Base-by-base conservation (phyloP, 1,140 invertebrate species). In the Cotesia typhae region DNA sequence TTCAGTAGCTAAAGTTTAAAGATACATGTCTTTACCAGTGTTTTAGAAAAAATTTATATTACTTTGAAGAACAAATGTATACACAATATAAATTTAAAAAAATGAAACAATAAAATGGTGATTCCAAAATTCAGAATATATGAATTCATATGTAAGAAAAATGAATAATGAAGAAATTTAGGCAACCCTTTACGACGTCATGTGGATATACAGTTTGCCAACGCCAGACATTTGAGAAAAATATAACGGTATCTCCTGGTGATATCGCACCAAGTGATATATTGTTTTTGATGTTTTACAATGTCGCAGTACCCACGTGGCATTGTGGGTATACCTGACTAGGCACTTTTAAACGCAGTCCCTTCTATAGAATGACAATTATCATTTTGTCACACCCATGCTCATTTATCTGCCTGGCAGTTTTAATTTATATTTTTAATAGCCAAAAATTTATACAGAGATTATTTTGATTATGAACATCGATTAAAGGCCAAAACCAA, bases 191-290 rank as follows among this genome's bases (percentile, higher is more conserved):
- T 59, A 59, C 57, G 20, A 59, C 20, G 57, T 59, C 57, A 59
- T 20, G 20, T 59, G 57, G 57, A 59, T 20, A 59, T 59, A 28
- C 57, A 59, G 57, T 59, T 59, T 59, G 57, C 57, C 20, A 59
- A 59, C 57, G 57, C 14, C 57, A 59, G 57, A 28, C 57, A 59
- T 59, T 20, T 59, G 57, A 59, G 57, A 28, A 59, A 59, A 59
- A 59, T 59, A 59, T 20, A 20, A 59, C 20, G 57, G 57, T 59
- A 59, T 59, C 57, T 59, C 57, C 20, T 59, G 57, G 57, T 59
- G 57, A 59, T 59, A 59, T 59, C 57, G 57, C 20, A 59, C 57
- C 14, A 28, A 59, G 57, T 59, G 57, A 59, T 59, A 59, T 59
- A 59, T 59, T 59, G 57, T 20, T 20, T 59, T 59, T 9, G 57